These are phyloP conservation scores for Andrena camellia DNA, from an alignment of 2,888 invertebrate genomes.

Conservation along the genomic window DNA sequence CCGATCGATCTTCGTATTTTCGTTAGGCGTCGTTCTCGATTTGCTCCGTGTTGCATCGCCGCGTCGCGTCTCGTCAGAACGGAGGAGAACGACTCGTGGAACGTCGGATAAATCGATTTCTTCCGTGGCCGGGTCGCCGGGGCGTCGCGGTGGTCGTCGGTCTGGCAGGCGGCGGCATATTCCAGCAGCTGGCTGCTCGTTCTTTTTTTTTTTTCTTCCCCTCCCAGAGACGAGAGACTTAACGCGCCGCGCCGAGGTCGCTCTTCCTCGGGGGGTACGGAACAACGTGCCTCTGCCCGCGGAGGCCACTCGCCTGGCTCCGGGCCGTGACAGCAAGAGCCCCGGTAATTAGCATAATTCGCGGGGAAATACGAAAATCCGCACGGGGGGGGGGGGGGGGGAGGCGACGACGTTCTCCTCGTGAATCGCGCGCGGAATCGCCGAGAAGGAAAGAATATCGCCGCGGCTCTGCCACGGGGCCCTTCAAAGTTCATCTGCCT, in stretches of 20 bases:
- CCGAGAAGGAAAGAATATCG: constrained; percentile 51
- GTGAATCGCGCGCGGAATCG: constrained; percentile 47
- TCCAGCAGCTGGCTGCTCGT: constrained; percentile 5
- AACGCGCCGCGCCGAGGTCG: constrained; percentile 53
- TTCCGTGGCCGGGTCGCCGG: constrained; percentile 42
- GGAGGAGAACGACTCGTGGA: constrained; percentile 47
- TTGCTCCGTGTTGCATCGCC: background rate
- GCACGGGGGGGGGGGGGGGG: too few relatives aligned
- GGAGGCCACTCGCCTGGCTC: constrained; percentile 50
- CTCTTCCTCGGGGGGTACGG: constrained; percentile 49
- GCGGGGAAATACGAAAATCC: constrained; percentile 63
- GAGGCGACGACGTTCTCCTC: constrained; percentile 38
- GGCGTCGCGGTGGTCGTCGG: constrained; percentile 17
- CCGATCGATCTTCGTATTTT: constrained; percentile 35
- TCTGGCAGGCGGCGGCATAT: constrained; percentile 8
- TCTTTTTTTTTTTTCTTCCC: background rate
- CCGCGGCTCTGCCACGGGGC: constrained; percentile 20
- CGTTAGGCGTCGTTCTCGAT: background rate
- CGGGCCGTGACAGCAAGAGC: constrained; percentile 46
- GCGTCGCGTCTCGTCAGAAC: constrained; percentile 5
- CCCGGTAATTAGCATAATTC: constrained; percentile 72
- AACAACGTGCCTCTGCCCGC: constrained; percentile 51
- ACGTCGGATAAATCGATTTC: constrained; percentile 69
- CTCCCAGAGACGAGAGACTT: constrained; percentile 33
- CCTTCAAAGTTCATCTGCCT: constrained; percentile 64